Base-by-base conservation (phyloP, 1,140 invertebrate species). In the Aphaenogaster rudis region DNA sequence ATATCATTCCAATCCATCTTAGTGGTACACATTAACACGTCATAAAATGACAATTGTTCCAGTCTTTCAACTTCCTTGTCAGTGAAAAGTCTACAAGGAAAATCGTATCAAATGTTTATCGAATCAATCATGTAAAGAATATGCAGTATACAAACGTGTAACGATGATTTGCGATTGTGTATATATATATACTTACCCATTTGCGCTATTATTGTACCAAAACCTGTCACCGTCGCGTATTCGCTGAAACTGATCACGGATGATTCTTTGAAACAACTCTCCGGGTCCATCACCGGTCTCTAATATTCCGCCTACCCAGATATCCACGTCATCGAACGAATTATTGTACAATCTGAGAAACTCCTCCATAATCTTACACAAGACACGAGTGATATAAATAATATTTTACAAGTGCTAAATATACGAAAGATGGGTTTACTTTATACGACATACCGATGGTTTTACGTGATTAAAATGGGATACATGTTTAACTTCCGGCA, bases 231-330 rank as follows among this genome's bases (percentile, higher is more conserved):
- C 96, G 92, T 96, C 93, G 81, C 96, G 88, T 71, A 96, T 96
- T 84, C 96, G 91, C 54, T 88, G 80, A 92, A 97, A 97, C 86
- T 97, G 96, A 91, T 97, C 96, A 50, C 90, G 88, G 54, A 96
- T 96, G 48, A 97, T 95, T 17, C 77, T 85, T 85, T 89, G 91
- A 92, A 98, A 97, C 3, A 97, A 93, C 91, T 96, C 95, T 2
- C 97, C 97, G 2, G 97, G 97, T 50, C 96, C 96, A 78, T 95
- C 89, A 36, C 76, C 88, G 2, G 97, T 97, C 94, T 97, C 97
- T 57, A 97, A 87, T 92, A 97, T 96, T 6, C 97, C 97, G n/a
- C 97, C 97, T 42, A 97, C 95, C 96, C 97, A 97, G 2, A 97
- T 94, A 93, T 98, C 97, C 59, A 97, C 95, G 63, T 96, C 93